These are phyloP conservation scores for Tipula lateralis DNA, from an alignment of 2,888 invertebrate genomes.

Conservation along the genomic window DNA sequence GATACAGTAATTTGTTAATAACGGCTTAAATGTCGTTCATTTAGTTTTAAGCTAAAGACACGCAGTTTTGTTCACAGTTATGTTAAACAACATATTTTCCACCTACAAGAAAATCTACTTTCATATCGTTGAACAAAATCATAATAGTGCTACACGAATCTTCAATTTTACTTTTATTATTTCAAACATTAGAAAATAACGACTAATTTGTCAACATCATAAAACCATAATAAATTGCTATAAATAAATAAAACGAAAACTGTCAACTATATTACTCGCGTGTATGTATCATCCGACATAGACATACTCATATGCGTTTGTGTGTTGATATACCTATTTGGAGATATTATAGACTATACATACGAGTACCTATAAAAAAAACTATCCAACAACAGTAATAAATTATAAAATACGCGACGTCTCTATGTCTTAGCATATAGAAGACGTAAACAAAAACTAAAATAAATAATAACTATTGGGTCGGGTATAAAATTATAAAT, in stretches of 20 bases:
- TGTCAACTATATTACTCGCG: neutral
- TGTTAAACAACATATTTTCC: neutral
- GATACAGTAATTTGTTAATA: neutral
- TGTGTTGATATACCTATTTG: neutral
- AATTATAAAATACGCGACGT: neutral
- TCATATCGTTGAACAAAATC: neutral
- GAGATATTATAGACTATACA: neutral
- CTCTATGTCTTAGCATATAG: neutral
- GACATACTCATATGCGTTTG: neutral
- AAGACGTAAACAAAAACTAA: neutral
- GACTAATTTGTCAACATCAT: constrained; percentile 19
- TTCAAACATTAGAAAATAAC: neutral
- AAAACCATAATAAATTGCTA: constrained; percentile 19
- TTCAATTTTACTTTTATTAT: neutral
- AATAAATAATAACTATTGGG: neutral
- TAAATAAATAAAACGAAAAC: neutral
- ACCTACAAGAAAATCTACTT: constrained; percentile 1
- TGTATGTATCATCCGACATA: neutral
- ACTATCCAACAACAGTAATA: neutral
- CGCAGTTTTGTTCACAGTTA: neutral
- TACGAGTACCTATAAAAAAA: no score
- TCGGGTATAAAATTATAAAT: neutral
- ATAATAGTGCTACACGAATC: neutral
- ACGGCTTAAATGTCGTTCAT: neutral
- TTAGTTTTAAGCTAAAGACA: neutral